Percentiles rank a stretch among this genome's conserved stretches.
Evolutionary conservation across 2,888 invertebrate genomes (phyloP).

Genomic region (Parapristionchus giblindavisi): DNA sequence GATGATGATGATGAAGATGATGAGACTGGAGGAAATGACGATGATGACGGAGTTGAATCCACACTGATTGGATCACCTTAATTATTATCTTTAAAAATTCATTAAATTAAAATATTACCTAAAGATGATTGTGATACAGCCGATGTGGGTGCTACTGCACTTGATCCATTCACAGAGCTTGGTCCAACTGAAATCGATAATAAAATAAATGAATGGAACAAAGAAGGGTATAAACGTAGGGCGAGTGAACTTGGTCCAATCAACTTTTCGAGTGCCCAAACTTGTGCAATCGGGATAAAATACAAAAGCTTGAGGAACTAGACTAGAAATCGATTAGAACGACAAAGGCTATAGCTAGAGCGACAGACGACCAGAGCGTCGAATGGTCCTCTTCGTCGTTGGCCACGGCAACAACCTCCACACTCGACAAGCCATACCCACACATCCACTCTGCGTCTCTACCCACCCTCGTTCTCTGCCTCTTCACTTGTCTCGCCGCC

Average conservation of each 20-base stretch:
- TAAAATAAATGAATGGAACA: no score
- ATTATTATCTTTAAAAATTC: no score
- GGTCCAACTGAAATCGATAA: no score
- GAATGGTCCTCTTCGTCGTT: conserved; percentile 3
- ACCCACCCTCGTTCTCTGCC: neutral
- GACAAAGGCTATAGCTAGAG: neutral
- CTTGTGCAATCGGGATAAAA: neutral
- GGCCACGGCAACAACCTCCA: no score
- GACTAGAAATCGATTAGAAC: neutral
- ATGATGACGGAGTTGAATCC: neutral
- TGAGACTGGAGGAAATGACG: neutral
- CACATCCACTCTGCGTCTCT: conserved; percentile 36
- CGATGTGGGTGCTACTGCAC: no score
- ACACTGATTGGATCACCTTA: neutral
- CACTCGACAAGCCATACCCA: no score
- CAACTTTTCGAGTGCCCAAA: no score
- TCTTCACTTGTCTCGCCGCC: conserved; percentile 10
- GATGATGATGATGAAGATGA: neutral
- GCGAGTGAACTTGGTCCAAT: no score
- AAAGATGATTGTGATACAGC: no score
- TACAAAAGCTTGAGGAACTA: neutral
- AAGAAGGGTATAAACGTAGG: no score
- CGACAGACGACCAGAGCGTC: neutral
- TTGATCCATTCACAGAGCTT: no score
- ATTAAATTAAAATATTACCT: no score